Evolutionary conservation across 2,888 invertebrate species (phyloP), one percentile per base, ranked within the genome.

Genomic region (Drosophila emarginata): DNA sequence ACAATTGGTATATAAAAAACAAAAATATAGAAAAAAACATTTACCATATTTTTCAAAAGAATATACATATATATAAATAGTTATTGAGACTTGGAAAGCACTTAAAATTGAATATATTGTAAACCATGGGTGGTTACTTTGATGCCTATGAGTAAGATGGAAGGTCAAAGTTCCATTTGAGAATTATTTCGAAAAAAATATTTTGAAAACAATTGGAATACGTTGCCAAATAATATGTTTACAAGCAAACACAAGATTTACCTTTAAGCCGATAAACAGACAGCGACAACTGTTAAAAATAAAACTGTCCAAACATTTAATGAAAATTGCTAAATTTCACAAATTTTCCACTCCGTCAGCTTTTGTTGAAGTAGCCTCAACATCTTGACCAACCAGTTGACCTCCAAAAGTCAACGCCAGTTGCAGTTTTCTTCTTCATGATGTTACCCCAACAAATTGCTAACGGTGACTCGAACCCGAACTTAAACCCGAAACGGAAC

Each of bases 391-490:
- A 72, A 84, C 67, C 67, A 59, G 73, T 85, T 85, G 86, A 82
- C 88, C 88, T 85, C 76, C 64, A 85, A 82, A 77, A 68, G 66
- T 59, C 67, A 58, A 79, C 15, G 32, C 45, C 67, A 62, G 66
- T 66, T 61, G 67, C 67, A 51, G 50, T 63, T 26, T 50, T 32
- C 57, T 56, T 64, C 70, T 66, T 68, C 67, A 66, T 69, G 63
- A 39, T 73, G 72, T 67, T 21, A 15, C 36, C 54, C 36, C 54
- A 53, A 56, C 63, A 50, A 61, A 28, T 51, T 51, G 64, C 74
- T 78, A 84, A 76, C 76, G 69, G 71, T 74, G 37, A 28, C 56
- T 32, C 61, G 60, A 61, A 71, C 70, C 76, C 67, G 60, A 67
- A 76, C 61, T 74, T 58, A 39, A 11, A 50, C 56, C 53, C 60